Evolutionary conservation across 1,140 invertebrate genomes (phyloP), one percentile per base, ranked within the genome.

Genomic region (Melipona quadrifasciata): DNA sequence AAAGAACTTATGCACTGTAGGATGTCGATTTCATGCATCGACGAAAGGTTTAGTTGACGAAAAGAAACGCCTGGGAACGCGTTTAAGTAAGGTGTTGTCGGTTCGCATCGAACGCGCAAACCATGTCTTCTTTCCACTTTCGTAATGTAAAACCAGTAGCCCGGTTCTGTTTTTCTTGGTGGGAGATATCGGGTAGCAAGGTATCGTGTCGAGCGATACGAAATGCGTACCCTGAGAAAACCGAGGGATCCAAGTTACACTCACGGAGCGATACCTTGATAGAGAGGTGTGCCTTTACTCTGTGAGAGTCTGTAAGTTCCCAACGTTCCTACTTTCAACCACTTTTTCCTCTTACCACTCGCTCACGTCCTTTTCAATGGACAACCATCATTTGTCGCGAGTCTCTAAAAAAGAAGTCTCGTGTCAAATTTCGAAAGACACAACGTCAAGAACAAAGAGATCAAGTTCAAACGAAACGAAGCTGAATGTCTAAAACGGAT

Each of bases 161-260:
- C 47, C 47, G 67, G 55, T 61, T 84, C 82, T 79, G 67, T 79
- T 84, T 84, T 84, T 84, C 82, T 84, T 72, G 57, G 27, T 47
- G 16, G 57, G 21, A 71, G 82, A 89, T 87, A 88, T 85, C 71
- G 82, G 74, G 78, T 89, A 65, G 82, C 87, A 65, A 39, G 64
- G 78, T 84, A 84, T 74, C 74, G 57, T 27, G 67, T 80, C 65
- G 87, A 68, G 53, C 73, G 73, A 85, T 81, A 79, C 74, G 86
- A 82, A 70, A 86, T 51, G 71, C 58, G 86, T 76, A 87, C 73
- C 81, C 53, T 19, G 67, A 84, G 77, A 61, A 80, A 81, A 74
- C 53, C 67, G n/a, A 83, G 39, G 65, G 72, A 55, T 65, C 75
- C 51, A 53, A 57, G 34, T 61, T 61, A 47, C 27, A 71, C 72